phyloP scores from a whole-genome alignment of 2,888 invertebrate species.

The Agriopis marginaria region DNA sequence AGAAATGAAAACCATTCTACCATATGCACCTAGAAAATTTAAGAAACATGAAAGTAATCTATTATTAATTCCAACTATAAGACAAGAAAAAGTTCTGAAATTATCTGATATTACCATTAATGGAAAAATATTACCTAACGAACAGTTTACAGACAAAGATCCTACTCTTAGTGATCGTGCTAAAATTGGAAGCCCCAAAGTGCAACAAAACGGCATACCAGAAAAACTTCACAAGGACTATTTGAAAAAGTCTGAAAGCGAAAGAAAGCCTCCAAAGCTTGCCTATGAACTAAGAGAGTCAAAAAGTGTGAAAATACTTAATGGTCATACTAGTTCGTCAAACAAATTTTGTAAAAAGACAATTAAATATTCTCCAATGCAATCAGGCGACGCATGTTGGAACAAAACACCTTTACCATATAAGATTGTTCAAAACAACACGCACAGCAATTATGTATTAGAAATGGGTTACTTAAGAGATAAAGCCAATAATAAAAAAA shows the following conservation, averaged over 20 bases:
- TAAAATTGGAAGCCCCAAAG: background rate
- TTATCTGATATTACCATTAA: background rate
- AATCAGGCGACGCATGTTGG: slow-evolving; percentile 8
- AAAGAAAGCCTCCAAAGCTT: slow-evolving; percentile 15
- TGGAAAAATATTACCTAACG: background rate
- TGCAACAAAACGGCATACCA: background rate
- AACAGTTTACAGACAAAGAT: background rate
- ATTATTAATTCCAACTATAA: slow-evolving; percentile 43
- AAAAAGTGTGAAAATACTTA: slow-evolving; percentile 10
- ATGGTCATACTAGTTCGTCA: background rate
- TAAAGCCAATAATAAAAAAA: slow-evolving; percentile 1
- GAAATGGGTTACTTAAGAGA: background rate
- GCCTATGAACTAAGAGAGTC: background rate
- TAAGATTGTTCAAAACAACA: background rate
- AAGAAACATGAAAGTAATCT: background rate
- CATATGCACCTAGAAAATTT: background rate
- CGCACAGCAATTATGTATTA: background rate
- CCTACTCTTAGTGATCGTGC: background rate
- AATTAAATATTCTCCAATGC: slow-evolving; percentile 6
- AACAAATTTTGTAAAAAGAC: background rate
- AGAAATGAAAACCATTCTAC: background rate
- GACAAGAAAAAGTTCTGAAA: slow-evolving; percentile 23
- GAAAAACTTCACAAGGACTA: background rate
- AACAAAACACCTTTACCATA: background rate
- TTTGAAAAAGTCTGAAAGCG: slow-evolving; percentile 27